Percentiles rank a stretch among this genome's conserved stretches.
phyloP scores from a whole-genome alignment of 2,888 invertebrate genomes.

The Apoda limacodes region DNA sequence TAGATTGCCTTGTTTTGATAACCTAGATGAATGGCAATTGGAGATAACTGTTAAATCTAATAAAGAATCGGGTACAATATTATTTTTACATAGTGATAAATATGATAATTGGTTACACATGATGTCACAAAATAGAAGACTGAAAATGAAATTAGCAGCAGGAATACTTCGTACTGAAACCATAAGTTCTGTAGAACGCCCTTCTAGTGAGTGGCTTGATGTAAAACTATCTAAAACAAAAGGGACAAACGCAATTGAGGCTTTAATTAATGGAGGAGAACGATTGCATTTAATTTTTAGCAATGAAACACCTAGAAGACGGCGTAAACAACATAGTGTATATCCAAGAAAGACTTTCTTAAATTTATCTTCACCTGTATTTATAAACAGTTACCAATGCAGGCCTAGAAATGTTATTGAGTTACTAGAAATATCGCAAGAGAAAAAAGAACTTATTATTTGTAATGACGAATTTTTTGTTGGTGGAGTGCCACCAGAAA shows the following conservation, averaged over 20 bases:
- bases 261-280: constrained; percentile 44
- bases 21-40: constrained; percentile 44
- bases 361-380: not conserved
- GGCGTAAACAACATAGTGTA: too few relatives aligned
- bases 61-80: constrained; percentile 38
- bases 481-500: constrained; percentile 37
- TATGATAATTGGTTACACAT: constrained; percentile 39
- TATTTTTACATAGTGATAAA: constrained; percentile 36
- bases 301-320: constrained; percentile 19
- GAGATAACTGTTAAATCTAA: constrained; percentile 47
- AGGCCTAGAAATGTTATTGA: not conserved
- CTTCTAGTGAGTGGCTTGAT: constrained; percentile 50
- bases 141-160: constrained; percentile 42
- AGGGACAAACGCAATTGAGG: constrained; percentile 45
- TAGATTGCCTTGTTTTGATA: constrained; percentile 44
- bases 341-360: constrained; percentile 1
- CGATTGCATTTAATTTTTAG: constrained; percentile 39
- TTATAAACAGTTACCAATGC: too few relatives aligned
- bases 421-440: not conserved
- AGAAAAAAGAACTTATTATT: constrained; percentile 15
- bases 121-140: constrained; percentile 41
- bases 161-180: constrained; percentile 36
- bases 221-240: constrained; percentile 38
- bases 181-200: constrained; percentile 41
- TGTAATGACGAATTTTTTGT: constrained; percentile 48